Conservation (phyloP, 2,888 invertebrate genomes). For the Hybos culiciformis region DNA sequence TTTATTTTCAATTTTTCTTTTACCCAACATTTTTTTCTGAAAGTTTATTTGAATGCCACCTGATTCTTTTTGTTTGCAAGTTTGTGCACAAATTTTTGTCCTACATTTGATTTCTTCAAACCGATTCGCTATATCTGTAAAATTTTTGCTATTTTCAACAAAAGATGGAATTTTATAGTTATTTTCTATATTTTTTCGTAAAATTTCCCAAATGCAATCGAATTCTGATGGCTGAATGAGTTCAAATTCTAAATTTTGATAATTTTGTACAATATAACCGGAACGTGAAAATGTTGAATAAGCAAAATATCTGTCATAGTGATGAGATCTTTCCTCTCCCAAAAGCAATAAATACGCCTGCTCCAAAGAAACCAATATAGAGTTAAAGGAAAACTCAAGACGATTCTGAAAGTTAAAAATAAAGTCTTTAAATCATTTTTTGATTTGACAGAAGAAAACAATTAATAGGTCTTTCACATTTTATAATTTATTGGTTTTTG, state of each 20-base stretch:
- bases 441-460: too few relatives aligned
- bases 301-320: slow-evolving; percentile 26
- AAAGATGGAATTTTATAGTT: slow-evolving; percentile 18
- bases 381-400: slow-evolving; percentile 24
- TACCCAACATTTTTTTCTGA: background rate
- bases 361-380: slow-evolving; percentile 25
- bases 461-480: too few relatives aligned
- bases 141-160: slow-evolving; percentile 19
- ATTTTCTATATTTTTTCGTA: slow-evolving; percentile 19
- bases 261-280: slow-evolving; percentile 27
- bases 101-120: slow-evolving; percentile 18
- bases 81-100: slow-evolving; percentile 15
- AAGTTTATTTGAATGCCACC: background rate
- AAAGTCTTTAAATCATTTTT: background rate
- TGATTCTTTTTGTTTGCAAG: background rate
- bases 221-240: slow-evolving; percentile 14
- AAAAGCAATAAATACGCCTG: slow-evolving; percentile 29
- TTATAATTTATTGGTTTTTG: too few relatives aligned
- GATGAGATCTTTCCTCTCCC: slow-evolving; percentile 21
- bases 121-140: slow-evolving; percentile 12
- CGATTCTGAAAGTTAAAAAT: slow-evolving; percentile 23
- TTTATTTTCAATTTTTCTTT: slow-evolving; percentile 2
- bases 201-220: slow-evolving; percentile 28
- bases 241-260: slow-evolving; percentile 17
- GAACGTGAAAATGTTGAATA: slow-evolving; percentile 28